Evolutionary conservation across 2,113 vertebrate species (phyloP), one percentile per base, ranked within the genome.

Genomic region (Bungarus multicinctus): DNA sequence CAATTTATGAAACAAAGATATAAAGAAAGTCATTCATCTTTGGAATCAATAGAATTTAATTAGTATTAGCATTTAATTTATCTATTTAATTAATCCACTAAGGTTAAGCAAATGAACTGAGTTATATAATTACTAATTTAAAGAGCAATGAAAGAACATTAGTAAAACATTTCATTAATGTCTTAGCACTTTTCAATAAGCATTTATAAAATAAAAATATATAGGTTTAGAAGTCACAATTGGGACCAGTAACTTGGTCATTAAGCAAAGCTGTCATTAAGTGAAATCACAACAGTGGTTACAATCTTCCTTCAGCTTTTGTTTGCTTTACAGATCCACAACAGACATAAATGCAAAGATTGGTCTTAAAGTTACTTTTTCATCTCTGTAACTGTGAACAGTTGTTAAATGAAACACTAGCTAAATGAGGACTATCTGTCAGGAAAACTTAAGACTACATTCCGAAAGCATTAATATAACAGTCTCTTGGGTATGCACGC

Each of bases 101-200:
- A n/a, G 60, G 30, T n/a, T 69, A 69, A 69, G 60, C 60, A 69
- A 69, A 69, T n/a, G 1, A 69, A 69, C 14, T 69, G 30, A 64
- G 10, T 64, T 64, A 64, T 18, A 30, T 64, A 64, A 64, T 64
- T 30, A 30, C 27, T 89, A 69, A 92, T 27, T 58, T 60, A 18
- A 89, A 0, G 16, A 20, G 3, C 10, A 93, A 85, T 3, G 89
- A 94, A 94, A 88, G 60, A 25, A 45, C 14, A 54, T 74, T 53
- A 92, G 3, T 45, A n/a, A 94, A 90, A 87, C 94, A 7, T 50
- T 30, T 94, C 5, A 85, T 85, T 95, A 92, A 43, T 92, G 89
- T 10, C 12, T 20, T n/a, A 81, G 5, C 25, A 52, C 20, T 45
- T 91, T 52, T 45, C 45, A 52, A 5, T 6, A 58, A 89, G 2